Base-by-base conservation (phyloP, 1,140 invertebrate genomes). In the Drosophila mojavensis region DNA sequence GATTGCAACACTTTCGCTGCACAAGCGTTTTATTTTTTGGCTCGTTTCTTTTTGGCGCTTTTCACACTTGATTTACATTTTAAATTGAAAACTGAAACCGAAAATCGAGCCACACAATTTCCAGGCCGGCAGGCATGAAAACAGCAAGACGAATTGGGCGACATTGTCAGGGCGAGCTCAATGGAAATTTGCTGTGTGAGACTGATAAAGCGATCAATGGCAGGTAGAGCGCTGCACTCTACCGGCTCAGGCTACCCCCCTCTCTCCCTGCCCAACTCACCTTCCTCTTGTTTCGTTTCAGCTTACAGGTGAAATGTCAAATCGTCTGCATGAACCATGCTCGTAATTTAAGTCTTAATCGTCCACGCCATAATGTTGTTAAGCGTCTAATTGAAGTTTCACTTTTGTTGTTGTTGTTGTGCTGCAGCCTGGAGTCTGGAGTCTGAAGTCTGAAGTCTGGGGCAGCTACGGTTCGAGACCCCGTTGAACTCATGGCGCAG, bases 1-100 rank as follows among this genome's bases (percentile, higher is more conserved):
- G 83, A 88, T 88, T 88, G 83, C 84, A 88, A 88, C 79, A 88
- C 83, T 88, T 88, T 88, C 83, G 84, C 83, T 84, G 84, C 84
- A 89, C 66, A 81, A 1, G 11, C 20, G 36, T 55, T 41, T 78
- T 69, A 30, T 39, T 17, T 24, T 24, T 39, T 45, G 43, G 43
- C n/a, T 17, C 43, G 43, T 58, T 76, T 75, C 78, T 79, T 75
- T 63, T 36, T 20, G 30, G 53, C 59, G 55, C 74, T 89, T 88
- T 88, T 88, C 84, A 88, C 84, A 88, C 84, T 88, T 88, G 84
- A 88, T 88, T 89, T 89, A 88, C 84, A 88, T 88, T 88, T 88
- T 88, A 89, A 88, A 88, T 88, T 88, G 83, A 88, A 88, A 86
- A 86, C 33, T 77, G 73, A 82, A 85, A 79, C 75, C 48, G 28